Evolutionary conservation across 2,113 vertebrate genomes (phyloP), one percentile per base, ranked within the genome.

Genomic region (Daphoenositta chrysoptera): DNA sequence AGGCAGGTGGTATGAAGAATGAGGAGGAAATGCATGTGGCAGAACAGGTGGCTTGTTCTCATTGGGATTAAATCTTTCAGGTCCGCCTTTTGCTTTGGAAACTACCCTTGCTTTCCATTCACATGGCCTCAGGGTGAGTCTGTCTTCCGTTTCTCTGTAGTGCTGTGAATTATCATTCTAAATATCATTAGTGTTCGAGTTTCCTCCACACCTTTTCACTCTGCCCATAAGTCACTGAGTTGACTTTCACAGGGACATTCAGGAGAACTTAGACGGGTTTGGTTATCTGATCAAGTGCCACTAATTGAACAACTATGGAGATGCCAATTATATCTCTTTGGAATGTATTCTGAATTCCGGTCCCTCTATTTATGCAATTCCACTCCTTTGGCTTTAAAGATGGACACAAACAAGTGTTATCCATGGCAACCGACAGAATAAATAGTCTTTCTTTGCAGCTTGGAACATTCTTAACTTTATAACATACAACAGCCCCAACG

Each of bases 41-140:
- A 65, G 63, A 90, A 79, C 39, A 91, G 77, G 63, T 87, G 35
- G 15, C 40, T 88, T 85, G 35, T 73, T 94, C 39, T 88, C 48
- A n/a, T 23, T 83, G 50, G 24, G 42, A 51, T 83, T 40, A 86
- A 86, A 60, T 48, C 31, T 86, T 90, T 56, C 39, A 71, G 58
- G 68, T 81, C 33, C 5, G 60, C 27, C 21, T 94, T 95, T 93
- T 94, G 39, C 56, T 89, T 85, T 73, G 64, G 78, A 92, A 94
- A 66, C 50, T 69, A 51, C 31, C 24, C 21, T 85, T 77, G 54
- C 26, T 79, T 88, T 85, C 37, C 39, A 57, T 80, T 83, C 75
- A 80, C 37, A 57, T 39, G 51, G 16, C 33, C 60, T 89, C 42
- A 50, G 56, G 44, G 58, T 89, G 39, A 66, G 33, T 47, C 27